Evolutionary conservation across 2,888 invertebrate genomes (phyloP).

Genomic region (Erebia palarica): DNA sequence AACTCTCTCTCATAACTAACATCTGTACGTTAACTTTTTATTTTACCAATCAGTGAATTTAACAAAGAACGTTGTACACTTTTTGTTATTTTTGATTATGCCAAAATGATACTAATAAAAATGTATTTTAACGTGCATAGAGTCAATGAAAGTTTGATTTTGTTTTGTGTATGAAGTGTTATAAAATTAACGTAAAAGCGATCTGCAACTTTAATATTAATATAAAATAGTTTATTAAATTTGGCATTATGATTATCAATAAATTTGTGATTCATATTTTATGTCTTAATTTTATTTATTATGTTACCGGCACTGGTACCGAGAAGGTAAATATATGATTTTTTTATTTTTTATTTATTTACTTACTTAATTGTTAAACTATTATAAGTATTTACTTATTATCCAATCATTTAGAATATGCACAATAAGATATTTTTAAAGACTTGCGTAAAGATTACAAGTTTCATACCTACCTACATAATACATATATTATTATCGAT

Average conservation of each 20-base stretch:
- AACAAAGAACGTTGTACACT: slow-evolving; percentile 54
- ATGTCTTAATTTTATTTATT: slow-evolving; percentile 63
- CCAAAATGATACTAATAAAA: slow-evolving; percentile 64
- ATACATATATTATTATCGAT: no score
- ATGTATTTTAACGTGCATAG: slow-evolving; percentile 51
- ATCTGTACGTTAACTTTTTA: slow-evolving; percentile 56
- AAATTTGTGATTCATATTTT: slow-evolving; percentile 64
- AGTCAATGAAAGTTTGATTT: slow-evolving; percentile 57
- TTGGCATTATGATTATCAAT: slow-evolving; percentile 69
- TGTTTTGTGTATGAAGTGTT: slow-evolving; percentile 63
- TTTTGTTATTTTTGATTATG: slow-evolving; percentile 54
- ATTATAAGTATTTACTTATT: no score
- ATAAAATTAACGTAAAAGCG: slow-evolving; percentile 52
- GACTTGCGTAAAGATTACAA: no score
- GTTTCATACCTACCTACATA: no score
- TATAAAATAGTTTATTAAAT: slow-evolving; percentile 34
- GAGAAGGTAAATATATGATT: slow-evolving; percentile 61
- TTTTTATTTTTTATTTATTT: neutral
- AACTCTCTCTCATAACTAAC: slow-evolving; percentile 67
- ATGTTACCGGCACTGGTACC: slow-evolving; percentile 59
- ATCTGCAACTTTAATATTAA: slow-evolving; percentile 36
- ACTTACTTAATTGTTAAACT: no score
- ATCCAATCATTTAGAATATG: no score
- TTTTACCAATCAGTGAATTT: slow-evolving; percentile 43
- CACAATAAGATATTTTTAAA: no score